Conservation (phyloP, 92 coral and sea anemone species). For the Chrysogorgia sp. region DNA sequence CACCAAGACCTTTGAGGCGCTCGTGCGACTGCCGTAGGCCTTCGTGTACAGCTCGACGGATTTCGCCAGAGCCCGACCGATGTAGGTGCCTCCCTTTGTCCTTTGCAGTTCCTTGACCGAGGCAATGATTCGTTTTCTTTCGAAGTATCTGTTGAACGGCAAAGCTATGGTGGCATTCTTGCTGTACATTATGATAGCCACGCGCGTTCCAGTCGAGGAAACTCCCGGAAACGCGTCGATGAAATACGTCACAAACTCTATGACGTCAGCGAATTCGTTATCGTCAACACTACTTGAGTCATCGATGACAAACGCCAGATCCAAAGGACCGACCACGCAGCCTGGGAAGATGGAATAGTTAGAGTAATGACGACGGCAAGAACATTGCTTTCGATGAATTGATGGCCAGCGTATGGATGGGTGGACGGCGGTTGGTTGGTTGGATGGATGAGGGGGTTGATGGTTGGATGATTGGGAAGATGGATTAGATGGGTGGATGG, state of each 20-base stretch:
- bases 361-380: neutral
- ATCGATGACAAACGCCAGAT: conserved; percentile 33
- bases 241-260: conserved; percentile 31
- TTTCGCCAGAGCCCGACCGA: conserved; percentile 16
- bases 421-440: too few species aligned
- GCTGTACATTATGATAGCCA: conserved; percentile 32
- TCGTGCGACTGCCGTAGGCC: conserved; percentile 14
- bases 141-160: conserved; percentile 19
- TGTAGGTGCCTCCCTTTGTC: conserved; percentile 13
- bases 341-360: neutral
- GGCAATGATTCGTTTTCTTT: conserved; percentile 9
- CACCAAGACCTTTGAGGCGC: conserved; percentile 23
- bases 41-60: conserved; percentile 16
- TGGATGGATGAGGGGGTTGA: too few species aligned
- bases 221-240: conserved; percentile 36
- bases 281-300: conserved; percentile 23
- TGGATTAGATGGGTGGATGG: too few species aligned
- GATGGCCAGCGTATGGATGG: too few species aligned
- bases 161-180: neutral
- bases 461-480: too few species aligned
- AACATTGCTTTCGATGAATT: too few species aligned
- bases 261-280: conserved; percentile 21
- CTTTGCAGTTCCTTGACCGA: conserved; percentile 1
- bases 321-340: conserved; percentile 21
- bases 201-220: conserved; percentile 31